Percentiles rank a stretch among this genome's conserved stretches.
Conservation (phyloP, 1,140 invertebrate species). For the Scaptodrosophila lebanonensis region DNA sequence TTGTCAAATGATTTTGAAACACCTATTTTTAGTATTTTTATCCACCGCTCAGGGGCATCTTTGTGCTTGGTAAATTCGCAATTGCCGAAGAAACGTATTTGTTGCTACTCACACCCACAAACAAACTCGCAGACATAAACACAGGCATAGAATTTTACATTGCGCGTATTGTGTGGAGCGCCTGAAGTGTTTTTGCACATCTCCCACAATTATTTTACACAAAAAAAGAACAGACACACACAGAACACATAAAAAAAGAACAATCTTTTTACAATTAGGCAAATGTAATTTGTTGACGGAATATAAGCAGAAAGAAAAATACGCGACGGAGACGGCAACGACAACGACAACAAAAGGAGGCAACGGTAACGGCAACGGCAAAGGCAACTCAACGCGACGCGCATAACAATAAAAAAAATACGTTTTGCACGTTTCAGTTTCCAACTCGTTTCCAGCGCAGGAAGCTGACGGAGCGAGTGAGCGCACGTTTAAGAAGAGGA, state of each 20-base stretch:
- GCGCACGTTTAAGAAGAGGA: background rate
- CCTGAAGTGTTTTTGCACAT: too few relatives aligned
- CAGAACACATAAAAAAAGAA: background rate
- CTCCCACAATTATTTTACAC: background rate
- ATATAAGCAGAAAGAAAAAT: background rate
- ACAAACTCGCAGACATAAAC: background rate
- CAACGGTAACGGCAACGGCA: constrained; percentile 18
- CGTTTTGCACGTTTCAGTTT: constrained; percentile 31
- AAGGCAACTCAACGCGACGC: constrained; percentile 23
- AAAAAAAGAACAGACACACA: constrained; percentile 2
- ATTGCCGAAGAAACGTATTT: too few relatives aligned
- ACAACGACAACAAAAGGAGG: too few relatives aligned
- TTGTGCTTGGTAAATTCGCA: too few relatives aligned
- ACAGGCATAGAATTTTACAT: background rate
- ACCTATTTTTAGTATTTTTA: too few relatives aligned
- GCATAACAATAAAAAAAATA: too few relatives aligned
- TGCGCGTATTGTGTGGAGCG: too few relatives aligned
- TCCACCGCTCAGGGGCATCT: too few relatives aligned
- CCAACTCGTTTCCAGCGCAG: constrained; percentile 34
- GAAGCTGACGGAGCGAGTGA: constrained; percentile 14
- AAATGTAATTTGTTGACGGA: background rate
- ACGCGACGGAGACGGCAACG: background rate
- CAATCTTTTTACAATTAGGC: background rate
- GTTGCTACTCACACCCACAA: background rate
- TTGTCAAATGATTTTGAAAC: too few relatives aligned